Conservation (phyloP, 2,797 vertebrate species). For the Muraenolepis orangiensis region DNA sequence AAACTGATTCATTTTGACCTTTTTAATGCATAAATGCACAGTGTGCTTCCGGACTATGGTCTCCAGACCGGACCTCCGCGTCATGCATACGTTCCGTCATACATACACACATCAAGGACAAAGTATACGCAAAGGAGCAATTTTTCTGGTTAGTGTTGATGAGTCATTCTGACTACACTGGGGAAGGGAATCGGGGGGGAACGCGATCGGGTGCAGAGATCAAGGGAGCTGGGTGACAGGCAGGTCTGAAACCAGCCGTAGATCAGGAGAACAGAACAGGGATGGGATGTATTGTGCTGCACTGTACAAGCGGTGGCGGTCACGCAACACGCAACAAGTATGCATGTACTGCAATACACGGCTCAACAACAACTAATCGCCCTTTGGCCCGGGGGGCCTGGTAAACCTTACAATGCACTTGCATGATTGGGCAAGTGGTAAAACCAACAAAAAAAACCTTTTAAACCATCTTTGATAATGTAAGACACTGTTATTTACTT, state of each 20-base stretch:
- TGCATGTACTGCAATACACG: too few species aligned
- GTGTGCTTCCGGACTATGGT: conserved; percentile 20
- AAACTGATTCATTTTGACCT: too few species aligned
- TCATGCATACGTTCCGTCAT: conserved; percentile 35
- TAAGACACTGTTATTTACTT: too few species aligned
- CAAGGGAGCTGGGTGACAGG: not conserved
- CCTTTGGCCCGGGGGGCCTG: too few species aligned
- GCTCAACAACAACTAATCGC: too few species aligned
- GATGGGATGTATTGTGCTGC: not conserved
- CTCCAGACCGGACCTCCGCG: conserved; percentile 31
- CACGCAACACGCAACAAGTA: not conserved
- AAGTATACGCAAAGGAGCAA: conserved; percentile 23
- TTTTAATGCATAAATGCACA: conserved; percentile 35
- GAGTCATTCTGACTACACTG: conserved; percentile 36
- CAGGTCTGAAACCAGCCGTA: not conserved
- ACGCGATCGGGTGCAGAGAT: not conserved
- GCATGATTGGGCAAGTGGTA: too few species aligned
- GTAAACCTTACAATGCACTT: too few species aligned
- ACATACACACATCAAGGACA: not conserved
- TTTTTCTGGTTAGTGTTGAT: conserved; percentile 26
- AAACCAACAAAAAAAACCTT: too few species aligned
- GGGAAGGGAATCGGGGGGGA: not conserved
- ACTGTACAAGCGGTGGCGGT: not conserved
- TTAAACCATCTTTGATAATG: too few species aligned
- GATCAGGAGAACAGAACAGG: not conserved